Evolutionary conservation across 1,140 invertebrate genomes (phyloP).

Genomic region (Sminthurides bifidus): DNA sequence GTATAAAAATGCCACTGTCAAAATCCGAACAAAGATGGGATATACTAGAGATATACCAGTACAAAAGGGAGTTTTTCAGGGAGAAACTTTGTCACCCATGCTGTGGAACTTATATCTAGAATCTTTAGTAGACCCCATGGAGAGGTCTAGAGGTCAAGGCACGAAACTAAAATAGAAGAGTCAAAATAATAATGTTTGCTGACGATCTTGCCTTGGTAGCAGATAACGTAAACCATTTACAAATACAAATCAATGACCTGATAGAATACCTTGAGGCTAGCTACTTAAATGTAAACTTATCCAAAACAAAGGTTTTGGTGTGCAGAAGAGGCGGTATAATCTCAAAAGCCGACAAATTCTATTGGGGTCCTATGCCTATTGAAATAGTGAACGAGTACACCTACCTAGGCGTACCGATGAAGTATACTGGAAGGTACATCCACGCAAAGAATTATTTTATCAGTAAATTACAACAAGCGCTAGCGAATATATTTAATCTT

Average conservation of each 20-base stretch:
- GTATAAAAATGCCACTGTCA: background rate
- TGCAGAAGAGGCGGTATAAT: too few species aligned
- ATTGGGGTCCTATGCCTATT: too few species aligned
- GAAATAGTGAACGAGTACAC: too few species aligned
- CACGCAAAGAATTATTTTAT: too few species aligned
- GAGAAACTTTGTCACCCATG: conserved; percentile 6
- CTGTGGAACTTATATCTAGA: conserved; percentile 1
- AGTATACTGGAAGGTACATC: too few species aligned
- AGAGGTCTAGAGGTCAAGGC: background rate
- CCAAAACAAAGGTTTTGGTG: conserved; percentile 2
- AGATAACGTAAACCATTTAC: background rate
- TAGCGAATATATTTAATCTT: too few species aligned
- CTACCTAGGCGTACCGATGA: too few species aligned
- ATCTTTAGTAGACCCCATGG: background rate
- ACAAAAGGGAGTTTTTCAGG: conserved; percentile 7
- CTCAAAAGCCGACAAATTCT: too few species aligned
- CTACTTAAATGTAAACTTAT: background rate
- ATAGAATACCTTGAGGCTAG: background rate
- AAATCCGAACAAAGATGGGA: background rate
- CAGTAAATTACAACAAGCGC: too few species aligned
- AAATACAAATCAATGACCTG: background rate
- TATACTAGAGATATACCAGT: background rate
- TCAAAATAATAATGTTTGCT: background rate
- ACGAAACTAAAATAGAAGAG: background rate
- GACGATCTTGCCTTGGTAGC: background rate